A percentile compares a stretch with the other conserved stretches of the same genome.
These are phyloP conservation scores for Ophion obscuratus DNA, from an alignment of 2,888 invertebrate species.

Conservation along the genomic window DNA sequence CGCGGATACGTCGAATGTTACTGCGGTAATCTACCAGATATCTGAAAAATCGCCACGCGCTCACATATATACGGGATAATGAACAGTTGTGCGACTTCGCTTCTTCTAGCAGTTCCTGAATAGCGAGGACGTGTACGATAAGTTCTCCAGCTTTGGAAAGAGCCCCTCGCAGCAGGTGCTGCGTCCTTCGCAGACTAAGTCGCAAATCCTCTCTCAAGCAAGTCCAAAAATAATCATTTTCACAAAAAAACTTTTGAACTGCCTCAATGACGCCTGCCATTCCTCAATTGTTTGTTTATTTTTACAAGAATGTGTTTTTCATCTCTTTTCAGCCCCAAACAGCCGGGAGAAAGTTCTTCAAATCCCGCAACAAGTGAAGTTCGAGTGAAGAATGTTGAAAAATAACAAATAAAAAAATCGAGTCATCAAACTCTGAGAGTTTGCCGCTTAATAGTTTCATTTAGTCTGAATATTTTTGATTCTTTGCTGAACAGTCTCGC, in stretches of 20 bases:
- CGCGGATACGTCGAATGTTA: background rate
- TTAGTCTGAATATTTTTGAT: background rate
- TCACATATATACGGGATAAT: background rate
- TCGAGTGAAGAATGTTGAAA: conserved; percentile 25
- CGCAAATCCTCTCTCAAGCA: conserved; percentile 42
- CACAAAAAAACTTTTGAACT: background rate
- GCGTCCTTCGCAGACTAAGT: conserved; percentile 11
- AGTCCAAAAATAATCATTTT: conserved; percentile 16
- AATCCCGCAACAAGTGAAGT: conserved; percentile 45
- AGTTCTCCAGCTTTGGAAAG: conserved; percentile 12
- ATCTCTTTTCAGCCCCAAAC: conserved; percentile 41
- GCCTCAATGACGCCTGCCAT: background rate
- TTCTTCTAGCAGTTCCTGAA: conserved; percentile 30
- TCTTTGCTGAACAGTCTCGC: background rate
- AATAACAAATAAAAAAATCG: background rate
- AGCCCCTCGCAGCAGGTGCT: conserved; percentile 42
- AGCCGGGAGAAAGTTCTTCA: conserved; percentile 57
- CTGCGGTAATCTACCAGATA: conserved; percentile 14
- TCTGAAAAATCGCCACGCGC: background rate
- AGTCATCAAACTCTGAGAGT: background rate
- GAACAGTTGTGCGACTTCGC: background rate
- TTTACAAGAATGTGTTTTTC: background rate
- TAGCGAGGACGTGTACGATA: conserved; percentile 36
- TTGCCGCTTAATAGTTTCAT: background rate
- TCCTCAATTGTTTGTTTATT: background rate